Conservation (phyloP, 2,113 vertebrate genomes). For the Eubucco bourcierii region DNA sequence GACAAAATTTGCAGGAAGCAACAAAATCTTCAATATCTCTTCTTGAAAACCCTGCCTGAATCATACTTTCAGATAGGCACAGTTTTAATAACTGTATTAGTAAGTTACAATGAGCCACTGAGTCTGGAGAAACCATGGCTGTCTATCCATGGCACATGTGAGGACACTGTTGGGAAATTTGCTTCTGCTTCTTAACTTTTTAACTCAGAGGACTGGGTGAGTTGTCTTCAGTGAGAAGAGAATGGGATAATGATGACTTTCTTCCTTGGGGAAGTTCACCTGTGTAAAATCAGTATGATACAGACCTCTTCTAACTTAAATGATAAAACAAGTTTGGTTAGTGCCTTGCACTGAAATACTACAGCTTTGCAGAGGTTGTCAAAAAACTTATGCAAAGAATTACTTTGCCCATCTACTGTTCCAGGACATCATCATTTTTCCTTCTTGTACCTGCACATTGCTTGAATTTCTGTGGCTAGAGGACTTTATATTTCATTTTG, state of each 20-base stretch:
- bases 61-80: background rate
- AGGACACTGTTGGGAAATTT: background rate
- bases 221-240: background rate
- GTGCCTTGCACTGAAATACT: background rate
- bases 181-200: background rate
- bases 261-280: background rate
- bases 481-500: background rate
- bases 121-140: background rate
- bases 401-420: background rate
- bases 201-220: background rate
- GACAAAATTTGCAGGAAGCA: background rate
- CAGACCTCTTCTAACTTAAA: background rate
- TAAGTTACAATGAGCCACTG: fast-evolving
- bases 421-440: background rate
- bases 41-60: background rate
- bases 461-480: background rate
- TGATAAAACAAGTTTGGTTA: background rate
- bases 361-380: background rate
- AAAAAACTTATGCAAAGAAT: background rate
- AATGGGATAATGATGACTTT: fast-evolving
- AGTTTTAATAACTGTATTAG: background rate
- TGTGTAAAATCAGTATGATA: background rate
- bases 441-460: fast-evolving
- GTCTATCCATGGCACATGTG: background rate
- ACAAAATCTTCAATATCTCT: background rate